Percentiles rank a stretch among this genome's conserved stretches.
Evolutionary conservation across 37 sponge, comb jelly and placozoan genomes (phyloP).

Genomic region (Halichondria panicea): DNA sequence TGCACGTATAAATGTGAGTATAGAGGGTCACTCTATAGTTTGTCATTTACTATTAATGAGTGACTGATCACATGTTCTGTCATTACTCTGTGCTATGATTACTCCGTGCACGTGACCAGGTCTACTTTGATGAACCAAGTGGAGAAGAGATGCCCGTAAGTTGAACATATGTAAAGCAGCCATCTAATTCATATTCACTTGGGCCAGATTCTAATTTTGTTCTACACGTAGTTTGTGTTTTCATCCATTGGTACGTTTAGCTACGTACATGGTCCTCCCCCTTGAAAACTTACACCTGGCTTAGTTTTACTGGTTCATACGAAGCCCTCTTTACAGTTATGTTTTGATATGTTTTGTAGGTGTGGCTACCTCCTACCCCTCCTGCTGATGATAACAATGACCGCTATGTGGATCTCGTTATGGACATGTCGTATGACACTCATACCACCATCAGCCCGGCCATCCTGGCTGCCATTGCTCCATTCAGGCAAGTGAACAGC

Average conservation of each 20-base stretch:
- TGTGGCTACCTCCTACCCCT: slow-evolving; percentile 91
- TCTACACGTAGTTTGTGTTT: no score
- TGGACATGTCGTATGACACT: slow-evolving; percentile 71
- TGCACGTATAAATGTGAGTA: background rate
- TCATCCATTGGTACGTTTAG: no score
- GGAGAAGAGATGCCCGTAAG: slow-evolving; percentile 89
- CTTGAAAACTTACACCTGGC: no score
- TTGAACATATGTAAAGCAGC: background rate
- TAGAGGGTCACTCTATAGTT: background rate
- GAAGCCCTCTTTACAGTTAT: background rate
- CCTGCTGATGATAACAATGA: slow-evolving; percentile 74
- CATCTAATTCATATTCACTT: background rate
- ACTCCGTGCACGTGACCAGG: no score
- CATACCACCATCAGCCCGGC: slow-evolving; percentile 22
- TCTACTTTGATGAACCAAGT: slow-evolving; percentile 49
- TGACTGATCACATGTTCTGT: background rate
- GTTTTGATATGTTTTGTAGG: slow-evolving; percentile 19
- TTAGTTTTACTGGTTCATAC: no score
- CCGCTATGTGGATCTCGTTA: slow-evolving; percentile 44
- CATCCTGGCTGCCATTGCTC: slow-evolving; percentile 47
- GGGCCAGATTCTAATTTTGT: no score
- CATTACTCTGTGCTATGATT: no score
- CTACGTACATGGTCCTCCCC: no score
- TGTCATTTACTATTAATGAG: background rate
- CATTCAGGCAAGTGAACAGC: slow-evolving; percentile 28